Conservation (phyloP, 2,797 vertebrate species). For the Thalassophryne amazonica region DNA sequence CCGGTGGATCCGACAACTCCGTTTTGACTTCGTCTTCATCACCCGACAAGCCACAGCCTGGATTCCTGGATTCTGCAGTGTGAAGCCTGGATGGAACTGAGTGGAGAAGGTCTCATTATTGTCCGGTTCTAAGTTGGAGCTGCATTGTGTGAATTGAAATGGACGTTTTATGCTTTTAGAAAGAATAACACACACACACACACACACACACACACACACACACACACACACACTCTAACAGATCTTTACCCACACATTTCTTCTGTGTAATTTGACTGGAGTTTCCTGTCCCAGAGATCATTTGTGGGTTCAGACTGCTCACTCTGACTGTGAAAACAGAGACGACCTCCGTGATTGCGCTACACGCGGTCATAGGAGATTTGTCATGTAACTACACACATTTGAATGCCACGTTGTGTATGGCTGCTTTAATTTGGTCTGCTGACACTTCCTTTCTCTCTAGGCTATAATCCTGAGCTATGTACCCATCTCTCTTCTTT, state of each 20-base stretch:
- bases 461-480: background rate
- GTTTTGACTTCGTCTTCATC: no score
- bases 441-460: background rate
- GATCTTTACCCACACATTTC: background rate
- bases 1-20: no score
- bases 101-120: no score
- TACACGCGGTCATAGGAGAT: slow-evolving; percentile 38
- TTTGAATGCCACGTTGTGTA: slow-evolving; percentile 14
- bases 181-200: no score
- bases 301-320: background rate
- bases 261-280: background rate
- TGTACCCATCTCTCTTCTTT: background rate
- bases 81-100: no score
- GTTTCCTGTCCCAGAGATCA: background rate
- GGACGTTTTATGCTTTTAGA: no score
- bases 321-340: background rate
- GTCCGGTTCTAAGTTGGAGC: no score
- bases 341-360: background rate
- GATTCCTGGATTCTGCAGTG: no score
- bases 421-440: slow-evolving; percentile 9
- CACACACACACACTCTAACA: background rate
- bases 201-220: background rate
- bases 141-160: no score
- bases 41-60: no score
- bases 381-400: slow-evolving; percentile 8